A percentile compares a stretch with the other conserved stretches of the same genome.
Conservation (phyloP, 1,140 invertebrate genomes). For the Asobara japonica region DNA sequence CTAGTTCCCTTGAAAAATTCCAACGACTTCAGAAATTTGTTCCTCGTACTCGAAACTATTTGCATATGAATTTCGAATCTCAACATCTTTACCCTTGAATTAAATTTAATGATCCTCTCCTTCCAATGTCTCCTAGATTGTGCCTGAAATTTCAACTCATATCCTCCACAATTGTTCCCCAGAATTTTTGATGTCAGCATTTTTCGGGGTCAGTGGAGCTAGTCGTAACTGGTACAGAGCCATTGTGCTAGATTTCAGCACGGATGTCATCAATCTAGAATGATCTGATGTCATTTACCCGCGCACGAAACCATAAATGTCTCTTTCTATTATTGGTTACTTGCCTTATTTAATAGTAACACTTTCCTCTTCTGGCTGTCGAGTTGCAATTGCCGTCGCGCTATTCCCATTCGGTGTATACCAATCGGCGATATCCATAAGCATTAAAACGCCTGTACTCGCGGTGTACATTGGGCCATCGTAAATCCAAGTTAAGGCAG, state of each 20-base stretch:
- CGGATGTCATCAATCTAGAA: conserved; percentile 1
- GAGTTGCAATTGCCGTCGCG: neutral
- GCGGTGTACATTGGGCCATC: conserved; percentile 16
- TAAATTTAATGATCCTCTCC: no score
- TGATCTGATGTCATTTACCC: neutral
- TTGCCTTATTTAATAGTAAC: neutral
- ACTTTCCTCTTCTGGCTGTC: neutral
- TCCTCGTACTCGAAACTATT: no score
- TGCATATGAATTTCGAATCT: no score
- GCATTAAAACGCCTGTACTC: conserved; percentile 16
- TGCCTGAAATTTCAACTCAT: no score
- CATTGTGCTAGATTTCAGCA: neutral
- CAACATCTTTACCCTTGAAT: no score
- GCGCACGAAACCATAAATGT: neutral
- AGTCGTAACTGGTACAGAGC: neutral
- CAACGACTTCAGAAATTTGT: no score
- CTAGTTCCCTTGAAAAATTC: no score
- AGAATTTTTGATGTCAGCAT: neutral
- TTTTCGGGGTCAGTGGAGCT: neutral
- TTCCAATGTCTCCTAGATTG: no score
- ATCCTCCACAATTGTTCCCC: no score
- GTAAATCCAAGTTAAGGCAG: conserved; percentile 35
- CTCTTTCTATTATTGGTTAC: neutral
- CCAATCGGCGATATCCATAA: conserved; percentile 4
- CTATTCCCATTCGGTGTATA: neutral